Evolutionary conservation across 2,797 vertebrate genomes (phyloP), one percentile per base, ranked within the genome.

Genomic region (Gadopsis bispinosus): DNA sequence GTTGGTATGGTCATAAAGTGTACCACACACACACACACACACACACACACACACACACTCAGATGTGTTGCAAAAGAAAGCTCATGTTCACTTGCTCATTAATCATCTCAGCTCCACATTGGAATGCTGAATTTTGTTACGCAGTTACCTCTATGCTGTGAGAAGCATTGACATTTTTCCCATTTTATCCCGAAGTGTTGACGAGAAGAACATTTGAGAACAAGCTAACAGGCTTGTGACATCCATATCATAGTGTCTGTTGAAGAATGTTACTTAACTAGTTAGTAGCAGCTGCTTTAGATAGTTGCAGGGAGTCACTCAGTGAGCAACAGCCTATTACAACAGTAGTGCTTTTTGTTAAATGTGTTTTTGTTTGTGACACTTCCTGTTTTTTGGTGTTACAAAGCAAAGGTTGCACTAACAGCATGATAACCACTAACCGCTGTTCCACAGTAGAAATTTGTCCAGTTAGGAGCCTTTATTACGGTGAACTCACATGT

Each of bases 321-420:
- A 64, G 33, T 63, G 60, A 75, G 56, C 48, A 47, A 70, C 61
- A 45, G 33, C 10, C n/a, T 29, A 3, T 75, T 79, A 53, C 69
- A 69, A 37, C 61, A 53, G 50, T 16, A 16, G 50, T 33, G 22
- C 11, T 55, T 73, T 82, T 51, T 35, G 17, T 29, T 3, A 58
- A 33, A 19, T 79, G 69, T 84, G 50, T n/a, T 61, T 64, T 81
- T 53, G 22, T 55, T 73, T 75, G 48, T 70, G 59, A 81, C 65
- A 73, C 84, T 85, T 87, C 58, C 58, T 85, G 55, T 47, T 76
- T 74, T 55, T 65, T 70, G 47, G 48, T 72, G 16, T 83, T 62
- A 20, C 45, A 69, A 79, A 79, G 75, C 31, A 68, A 74, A 35
- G 1, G 16, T 9, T 53, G 55, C 61, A 35, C 29, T 19, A 59